Percentiles rank a stretch among this genome's conserved stretches.
phyloP scores from a whole-genome alignment of 2,888 invertebrate species.

The Kryphioiulus occultus region DNA sequence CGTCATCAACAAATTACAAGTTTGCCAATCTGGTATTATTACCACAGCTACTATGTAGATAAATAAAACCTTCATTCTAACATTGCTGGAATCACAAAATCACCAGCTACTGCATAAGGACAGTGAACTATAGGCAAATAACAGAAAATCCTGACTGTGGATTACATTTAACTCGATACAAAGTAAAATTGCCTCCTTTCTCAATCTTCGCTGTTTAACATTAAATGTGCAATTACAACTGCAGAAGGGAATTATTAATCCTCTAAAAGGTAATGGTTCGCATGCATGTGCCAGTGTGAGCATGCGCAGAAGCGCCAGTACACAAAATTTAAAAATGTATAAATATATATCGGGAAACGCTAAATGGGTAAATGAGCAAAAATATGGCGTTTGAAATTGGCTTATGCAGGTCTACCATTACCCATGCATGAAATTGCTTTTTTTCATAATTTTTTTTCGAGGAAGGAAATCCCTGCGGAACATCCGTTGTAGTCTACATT shows the following conservation, averaged over 20 bases:
- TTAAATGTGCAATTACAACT: background rate
- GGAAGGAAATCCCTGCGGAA: background rate
- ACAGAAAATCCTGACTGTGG: too few species aligned
- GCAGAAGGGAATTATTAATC: background rate
- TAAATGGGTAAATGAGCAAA: background rate
- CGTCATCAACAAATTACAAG: too few species aligned
- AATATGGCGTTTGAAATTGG: background rate
- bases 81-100: too few species aligned
- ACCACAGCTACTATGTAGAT: too few species aligned
- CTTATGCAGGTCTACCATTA: background rate
- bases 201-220: background rate
- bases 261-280: background rate
- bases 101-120: too few species aligned
- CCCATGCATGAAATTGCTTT: constrained; percentile 23
- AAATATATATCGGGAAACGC: background rate
- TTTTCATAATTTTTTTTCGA: background rate
- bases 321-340: background rate
- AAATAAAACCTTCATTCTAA: too few species aligned
- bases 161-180: too few species aligned
- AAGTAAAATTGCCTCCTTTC: too few species aligned
- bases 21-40: too few species aligned
- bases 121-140: too few species aligned
- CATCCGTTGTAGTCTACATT: background rate
- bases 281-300: background rate
- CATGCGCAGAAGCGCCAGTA: background rate